These are phyloP conservation scores for Bombylius discolor DNA, from an alignment of 2,888 invertebrate genomes.

Conservation along the genomic window DNA sequence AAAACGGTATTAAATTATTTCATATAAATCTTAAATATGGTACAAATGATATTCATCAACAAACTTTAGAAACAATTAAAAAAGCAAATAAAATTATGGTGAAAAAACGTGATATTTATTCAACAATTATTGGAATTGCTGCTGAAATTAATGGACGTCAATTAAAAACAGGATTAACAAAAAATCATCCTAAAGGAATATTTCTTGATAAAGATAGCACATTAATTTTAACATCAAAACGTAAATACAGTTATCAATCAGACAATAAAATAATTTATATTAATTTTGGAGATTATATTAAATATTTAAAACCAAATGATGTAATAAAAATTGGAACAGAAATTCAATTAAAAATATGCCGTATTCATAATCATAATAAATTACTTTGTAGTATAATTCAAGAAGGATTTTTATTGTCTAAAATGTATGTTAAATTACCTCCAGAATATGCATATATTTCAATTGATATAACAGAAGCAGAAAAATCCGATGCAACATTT, in stretches of 20 bases:
- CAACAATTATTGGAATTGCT: conserved; percentile 1
- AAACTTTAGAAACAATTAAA: conserved; percentile 3
- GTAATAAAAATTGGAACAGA: conserved; percentile 1
- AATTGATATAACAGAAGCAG: conserved; percentile 1
- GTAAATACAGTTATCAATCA: conserved; percentile 2
- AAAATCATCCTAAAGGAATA: background rate
- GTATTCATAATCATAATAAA: background rate
- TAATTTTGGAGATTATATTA: conserved; percentile 2
- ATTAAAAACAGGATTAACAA: conserved; percentile 6
- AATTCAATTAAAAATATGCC: conserved; percentile 1
- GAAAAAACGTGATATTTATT: background rate
- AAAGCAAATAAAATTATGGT: conserved; percentile 1
- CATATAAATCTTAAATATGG: conserved; percentile 7
- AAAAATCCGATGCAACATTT: conserved; percentile 5
- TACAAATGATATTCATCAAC: background rate
- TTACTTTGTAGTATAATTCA: conserved; percentile 2
- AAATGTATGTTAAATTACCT: background rate
- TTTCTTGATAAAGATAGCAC: conserved; percentile 8
- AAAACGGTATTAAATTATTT: conserved; percentile 6
- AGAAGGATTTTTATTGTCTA: conserved; percentile 1
- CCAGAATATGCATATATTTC: background rate
- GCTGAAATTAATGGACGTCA: conserved; percentile 5
- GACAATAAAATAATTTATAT: conserved; percentile 5
- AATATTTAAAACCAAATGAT: background rate
- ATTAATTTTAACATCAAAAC: conserved; percentile 6